Evolutionary conservation across 2,797 vertebrate species (phyloP).

Genomic region (Ciconia nigra): DNA sequence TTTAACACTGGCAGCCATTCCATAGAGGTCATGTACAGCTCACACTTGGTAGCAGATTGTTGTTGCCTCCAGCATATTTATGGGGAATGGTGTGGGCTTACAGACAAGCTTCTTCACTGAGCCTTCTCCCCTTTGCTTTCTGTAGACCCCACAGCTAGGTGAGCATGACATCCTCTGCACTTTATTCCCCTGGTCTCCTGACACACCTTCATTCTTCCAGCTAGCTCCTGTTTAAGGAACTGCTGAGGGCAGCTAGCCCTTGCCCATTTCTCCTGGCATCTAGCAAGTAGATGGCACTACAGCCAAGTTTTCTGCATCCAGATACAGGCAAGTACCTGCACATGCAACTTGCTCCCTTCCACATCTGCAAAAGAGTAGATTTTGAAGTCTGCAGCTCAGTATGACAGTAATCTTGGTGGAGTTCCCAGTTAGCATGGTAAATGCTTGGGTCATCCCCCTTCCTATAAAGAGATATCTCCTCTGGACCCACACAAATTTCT

Average conservation of each 20-base stretch:
- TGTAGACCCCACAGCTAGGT: neutral
- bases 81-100: neutral
- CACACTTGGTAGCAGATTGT: neutral
- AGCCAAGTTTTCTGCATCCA: neutral
- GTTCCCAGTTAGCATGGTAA: neutral
- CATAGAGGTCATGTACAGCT: neutral
- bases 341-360: neutral
- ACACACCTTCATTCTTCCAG: neutral
- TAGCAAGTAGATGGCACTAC: neutral
- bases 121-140: neutral
- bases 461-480: neutral
- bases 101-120: neutral
- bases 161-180: neutral
- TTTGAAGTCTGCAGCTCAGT: neutral
- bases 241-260: neutral
- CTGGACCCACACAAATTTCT: neutral
- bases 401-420: neutral
- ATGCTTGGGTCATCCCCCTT: neutral
- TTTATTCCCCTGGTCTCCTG: neutral
- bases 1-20: neutral
- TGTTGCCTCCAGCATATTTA: neutral
- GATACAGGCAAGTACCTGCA: neutral
- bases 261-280: neutral
- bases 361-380: neutral
- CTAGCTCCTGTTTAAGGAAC: neutral